Conservation (phyloP, 2,797 vertebrate genomes). For the Picus viridis region DNA sequence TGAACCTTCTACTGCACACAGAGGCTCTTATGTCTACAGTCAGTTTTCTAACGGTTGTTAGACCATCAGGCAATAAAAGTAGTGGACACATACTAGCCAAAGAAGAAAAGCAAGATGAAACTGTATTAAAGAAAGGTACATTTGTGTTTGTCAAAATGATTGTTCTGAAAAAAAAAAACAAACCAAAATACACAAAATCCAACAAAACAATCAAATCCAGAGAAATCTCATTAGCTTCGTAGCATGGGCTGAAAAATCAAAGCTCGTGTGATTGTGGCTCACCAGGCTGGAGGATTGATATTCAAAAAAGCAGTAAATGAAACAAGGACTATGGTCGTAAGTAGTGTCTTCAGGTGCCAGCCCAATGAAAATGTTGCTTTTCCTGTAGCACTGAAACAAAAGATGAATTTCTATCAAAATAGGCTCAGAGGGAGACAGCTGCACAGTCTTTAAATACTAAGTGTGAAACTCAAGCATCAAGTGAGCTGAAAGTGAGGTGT, state of each 20-base stretch:
- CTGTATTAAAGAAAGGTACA: slow-evolving; percentile 80
- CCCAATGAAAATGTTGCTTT: neutral
- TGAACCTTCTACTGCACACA: slow-evolving; percentile 91
- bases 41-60: slow-evolving; percentile 82
- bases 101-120: slow-evolving; percentile 56
- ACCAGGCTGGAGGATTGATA: neutral
- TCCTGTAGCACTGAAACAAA: neutral
- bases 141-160: neutral
- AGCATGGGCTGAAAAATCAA: neutral
- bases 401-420: neutral
- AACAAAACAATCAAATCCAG: neutral
- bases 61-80: slow-evolving; percentile 70
- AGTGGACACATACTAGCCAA: slow-evolving; percentile 54
- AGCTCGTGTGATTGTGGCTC: neutral
- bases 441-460: neutral
- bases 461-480: neutral
- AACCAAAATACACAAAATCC: neutral
- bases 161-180: neutral
- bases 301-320: rapidly evolving
- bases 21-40: slow-evolving; percentile 91
- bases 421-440: neutral
- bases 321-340: neutral
- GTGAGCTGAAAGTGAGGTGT: neutral
- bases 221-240: neutral
- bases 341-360: neutral